A percentile compares a stretch with the other conserved stretches of the same genome.
Evolutionary conservation across 2,797 vertebrate species (phyloP).

Genomic region (Pseudochromis fuscus): DNA sequence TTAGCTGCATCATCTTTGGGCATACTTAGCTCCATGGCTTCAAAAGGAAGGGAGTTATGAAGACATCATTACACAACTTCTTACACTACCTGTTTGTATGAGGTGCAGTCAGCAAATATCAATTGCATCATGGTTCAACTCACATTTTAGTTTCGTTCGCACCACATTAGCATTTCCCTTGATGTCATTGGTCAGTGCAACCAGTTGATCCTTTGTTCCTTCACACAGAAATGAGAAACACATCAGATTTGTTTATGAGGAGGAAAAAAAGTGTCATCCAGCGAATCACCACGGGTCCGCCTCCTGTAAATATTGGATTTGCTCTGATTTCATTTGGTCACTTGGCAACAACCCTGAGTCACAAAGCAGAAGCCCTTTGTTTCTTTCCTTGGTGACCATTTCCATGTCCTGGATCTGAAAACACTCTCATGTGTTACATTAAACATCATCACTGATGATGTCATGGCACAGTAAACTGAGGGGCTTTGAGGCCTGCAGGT

Average conservation of each 20-base stretch:
- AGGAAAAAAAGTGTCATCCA: slow-evolving; percentile 23
- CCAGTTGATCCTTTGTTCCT: slow-evolving; percentile 94
- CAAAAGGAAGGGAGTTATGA: slow-evolving; percentile 23
- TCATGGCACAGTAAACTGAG: slow-evolving; percentile 1
- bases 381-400: slow-evolving; percentile 27
- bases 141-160: slow-evolving; percentile 91
- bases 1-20: slow-evolving; percentile 86
- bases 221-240: slow-evolving; percentile 38
- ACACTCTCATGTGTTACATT: slow-evolving; percentile 17
- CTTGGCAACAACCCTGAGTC: slow-evolving; percentile 54
- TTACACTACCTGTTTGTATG: background rate
- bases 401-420: slow-evolving; percentile 27
- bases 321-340: slow-evolving; percentile 48
- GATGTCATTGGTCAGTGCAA: slow-evolving; percentile 91
- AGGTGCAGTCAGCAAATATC: background rate
- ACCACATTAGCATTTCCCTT: slow-evolving; percentile 92
- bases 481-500: slow-evolving; percentile 16
- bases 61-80: slow-evolving; percentile 4
- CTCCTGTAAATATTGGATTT: slow-evolving; percentile 64
- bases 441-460: slow-evolving; percentile 21
- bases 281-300: slow-evolving; percentile 19
- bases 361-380: slow-evolving; percentile 32
- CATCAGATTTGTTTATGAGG: slow-evolving; percentile 32
- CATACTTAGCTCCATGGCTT: slow-evolving; percentile 92
- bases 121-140: slow-evolving; percentile 57